Conservation (phyloP, 2,113 vertebrate species). For the Globicephala melas region DNA sequence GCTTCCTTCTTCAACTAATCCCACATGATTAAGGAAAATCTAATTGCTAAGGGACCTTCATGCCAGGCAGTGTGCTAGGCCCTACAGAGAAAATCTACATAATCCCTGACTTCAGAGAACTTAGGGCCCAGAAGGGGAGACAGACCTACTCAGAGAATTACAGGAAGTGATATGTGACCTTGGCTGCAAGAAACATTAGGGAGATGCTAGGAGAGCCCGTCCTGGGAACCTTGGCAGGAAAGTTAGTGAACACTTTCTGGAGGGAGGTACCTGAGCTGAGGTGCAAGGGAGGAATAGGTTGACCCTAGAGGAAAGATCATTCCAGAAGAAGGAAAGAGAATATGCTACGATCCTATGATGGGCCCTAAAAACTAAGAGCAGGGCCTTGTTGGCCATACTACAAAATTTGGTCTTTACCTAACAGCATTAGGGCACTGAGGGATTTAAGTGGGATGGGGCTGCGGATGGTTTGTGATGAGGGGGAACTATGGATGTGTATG, state of each 20-base stretch:
- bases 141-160: neutral
- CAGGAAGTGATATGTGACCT: neutral
- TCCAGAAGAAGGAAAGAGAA: neutral
- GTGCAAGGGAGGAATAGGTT: neutral
- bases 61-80: neutral
- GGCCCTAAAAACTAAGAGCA: neutral
- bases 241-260: neutral
- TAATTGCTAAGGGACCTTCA: neutral
- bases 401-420: neutral
- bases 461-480: neutral
- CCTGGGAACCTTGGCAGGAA: neutral
- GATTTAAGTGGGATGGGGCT: neutral
- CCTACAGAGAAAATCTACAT: neutral
- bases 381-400: too few species aligned
- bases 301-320: neutral
- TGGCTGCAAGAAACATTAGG: neutral
- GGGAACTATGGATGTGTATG: neutral
- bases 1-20: neutral
- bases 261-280: neutral
- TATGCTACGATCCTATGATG: neutral
- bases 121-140: accelerated
- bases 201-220: neutral
- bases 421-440: neutral
- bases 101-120: neutral
- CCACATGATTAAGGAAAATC: neutral